Conservation (phyloP, 2,797 vertebrate species). For the Tiaroga cobitis region DNA sequence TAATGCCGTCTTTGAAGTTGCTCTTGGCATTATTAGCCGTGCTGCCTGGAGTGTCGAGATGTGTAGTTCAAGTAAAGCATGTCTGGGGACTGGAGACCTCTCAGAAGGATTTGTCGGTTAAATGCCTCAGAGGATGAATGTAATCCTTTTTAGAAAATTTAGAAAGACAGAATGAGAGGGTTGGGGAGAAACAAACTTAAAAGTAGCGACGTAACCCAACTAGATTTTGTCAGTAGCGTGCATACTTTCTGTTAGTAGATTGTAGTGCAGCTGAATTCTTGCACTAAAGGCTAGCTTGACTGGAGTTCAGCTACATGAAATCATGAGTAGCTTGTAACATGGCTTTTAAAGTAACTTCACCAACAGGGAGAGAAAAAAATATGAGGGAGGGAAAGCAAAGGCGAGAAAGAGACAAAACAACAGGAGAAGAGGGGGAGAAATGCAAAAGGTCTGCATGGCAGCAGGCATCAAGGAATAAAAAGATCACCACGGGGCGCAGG, state of each 20-base stretch:
- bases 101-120: constrained; percentile 52
- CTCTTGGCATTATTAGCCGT: constrained; percentile 37
- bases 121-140: constrained; percentile 46
- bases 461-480: constrained; percentile 32
- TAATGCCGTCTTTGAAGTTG: constrained; percentile 33
- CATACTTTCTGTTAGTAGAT: not conserved
- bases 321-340: constrained; percentile 7
- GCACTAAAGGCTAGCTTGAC: not conserved
- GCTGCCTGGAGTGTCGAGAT: constrained; percentile 30
- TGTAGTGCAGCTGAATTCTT: constrained; percentile 1
- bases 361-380: not conserved
- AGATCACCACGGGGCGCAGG: constrained; percentile 22
- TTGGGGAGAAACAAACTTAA: constrained; percentile 29
- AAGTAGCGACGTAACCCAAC: not conserved
- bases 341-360: constrained; percentile 12
- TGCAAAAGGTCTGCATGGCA: constrained; percentile 28
- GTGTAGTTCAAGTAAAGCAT: constrained; percentile 33
- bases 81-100: constrained; percentile 41
- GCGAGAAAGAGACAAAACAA: not conserved
- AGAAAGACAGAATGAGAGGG: constrained; percentile 15
- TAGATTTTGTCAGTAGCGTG: constrained; percentile 8
- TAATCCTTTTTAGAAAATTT: constrained; percentile 52
- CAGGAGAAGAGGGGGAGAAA: not conserved
- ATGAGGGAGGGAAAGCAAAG: not conserved
- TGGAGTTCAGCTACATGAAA: not conserved